Evolutionary conservation across 2,888 invertebrate species (phyloP).

Genomic region (Lagria hirta): DNA sequence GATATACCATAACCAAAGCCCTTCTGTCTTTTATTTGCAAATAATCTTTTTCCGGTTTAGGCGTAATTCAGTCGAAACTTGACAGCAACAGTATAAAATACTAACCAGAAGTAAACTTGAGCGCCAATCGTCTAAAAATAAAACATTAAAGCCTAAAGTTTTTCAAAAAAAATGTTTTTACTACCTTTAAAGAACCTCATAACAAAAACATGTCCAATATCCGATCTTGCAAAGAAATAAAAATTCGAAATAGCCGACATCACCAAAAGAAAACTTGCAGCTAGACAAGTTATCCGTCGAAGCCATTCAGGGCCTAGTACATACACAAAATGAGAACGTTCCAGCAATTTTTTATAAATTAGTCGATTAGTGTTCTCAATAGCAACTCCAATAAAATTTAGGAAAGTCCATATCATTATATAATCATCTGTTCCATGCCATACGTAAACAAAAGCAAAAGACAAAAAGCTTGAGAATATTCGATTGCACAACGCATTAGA

Average conservation of each 20-base stretch:
- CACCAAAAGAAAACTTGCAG: conserved; percentile 70
- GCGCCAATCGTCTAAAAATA: conserved; percentile 15
- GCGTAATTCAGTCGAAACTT: conserved; percentile 58
- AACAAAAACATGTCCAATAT: conserved; percentile 73
- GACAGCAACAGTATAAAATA: conserved; percentile 60
- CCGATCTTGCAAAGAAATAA: conserved; percentile 78
- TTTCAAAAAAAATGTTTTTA: conserved; percentile 32
- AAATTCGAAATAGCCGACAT: conserved; percentile 84
- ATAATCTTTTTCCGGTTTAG: neutral
- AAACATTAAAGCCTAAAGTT: neutral
- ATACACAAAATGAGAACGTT: conserved; percentile 37
- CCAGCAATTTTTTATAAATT: conserved; percentile 55
- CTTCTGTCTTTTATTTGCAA: no score
- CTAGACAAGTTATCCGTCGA: conserved; percentile 66
- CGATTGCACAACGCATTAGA: conserved; percentile 60
- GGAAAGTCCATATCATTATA: conserved; percentile 80
- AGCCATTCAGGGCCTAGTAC: conserved; percentile 46
- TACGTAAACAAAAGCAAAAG: conserved; percentile 81
- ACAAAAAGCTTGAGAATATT: conserved; percentile 69
- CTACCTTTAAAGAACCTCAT: conserved; percentile 61
- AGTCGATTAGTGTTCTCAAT: conserved; percentile 67
- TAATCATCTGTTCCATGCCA: conserved; percentile 86
- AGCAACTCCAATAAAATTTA: conserved; percentile 81
- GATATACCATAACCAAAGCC: no score
- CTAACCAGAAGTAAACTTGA: conserved; percentile 4